A percentile compares a stretch with the other conserved stretches of the same genome.
phyloP scores from a whole-genome alignment of 2,113 vertebrate genomes.

The Ptilorrhoa leucosticta region DNA sequence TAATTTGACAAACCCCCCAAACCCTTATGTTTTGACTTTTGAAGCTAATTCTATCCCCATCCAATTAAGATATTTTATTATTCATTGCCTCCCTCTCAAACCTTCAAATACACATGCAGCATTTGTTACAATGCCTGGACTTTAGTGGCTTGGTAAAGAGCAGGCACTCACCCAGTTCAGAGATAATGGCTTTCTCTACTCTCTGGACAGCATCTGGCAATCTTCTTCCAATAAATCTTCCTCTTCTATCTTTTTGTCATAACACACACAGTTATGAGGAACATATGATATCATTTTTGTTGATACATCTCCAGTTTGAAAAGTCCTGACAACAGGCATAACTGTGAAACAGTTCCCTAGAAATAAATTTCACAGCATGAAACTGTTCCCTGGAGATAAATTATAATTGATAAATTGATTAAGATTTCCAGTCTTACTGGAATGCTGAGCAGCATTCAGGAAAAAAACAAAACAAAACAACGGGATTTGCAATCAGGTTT shows the following conservation, averaged over 20 bases:
- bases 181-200: neutral
- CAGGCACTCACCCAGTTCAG: neutral
- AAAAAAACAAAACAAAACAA: too few relatives aligned
- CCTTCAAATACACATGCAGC: neutral
- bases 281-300: neutral
- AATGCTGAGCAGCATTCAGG: neutral
- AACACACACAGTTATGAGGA: neutral
- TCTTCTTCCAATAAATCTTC: neutral
- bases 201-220: neutral
- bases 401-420: neutral
- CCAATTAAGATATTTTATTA: neutral
- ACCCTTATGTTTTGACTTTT: neutral
- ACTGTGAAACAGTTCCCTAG: neutral
- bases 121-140: neutral
- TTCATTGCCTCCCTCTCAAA: neutral
- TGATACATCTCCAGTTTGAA: neutral
- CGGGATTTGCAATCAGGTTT: neutral
- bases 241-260: neutral
- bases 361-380: neutral
- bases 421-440: neutral
- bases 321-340: neutral
- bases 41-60: neutral
- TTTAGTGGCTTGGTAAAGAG: neutral
- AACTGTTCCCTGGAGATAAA: neutral
- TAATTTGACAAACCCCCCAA: neutral